These are phyloP conservation scores for Chironomus tepperi DNA, from an alignment of 1,140 invertebrate species.

Conservation along the genomic window DNA sequence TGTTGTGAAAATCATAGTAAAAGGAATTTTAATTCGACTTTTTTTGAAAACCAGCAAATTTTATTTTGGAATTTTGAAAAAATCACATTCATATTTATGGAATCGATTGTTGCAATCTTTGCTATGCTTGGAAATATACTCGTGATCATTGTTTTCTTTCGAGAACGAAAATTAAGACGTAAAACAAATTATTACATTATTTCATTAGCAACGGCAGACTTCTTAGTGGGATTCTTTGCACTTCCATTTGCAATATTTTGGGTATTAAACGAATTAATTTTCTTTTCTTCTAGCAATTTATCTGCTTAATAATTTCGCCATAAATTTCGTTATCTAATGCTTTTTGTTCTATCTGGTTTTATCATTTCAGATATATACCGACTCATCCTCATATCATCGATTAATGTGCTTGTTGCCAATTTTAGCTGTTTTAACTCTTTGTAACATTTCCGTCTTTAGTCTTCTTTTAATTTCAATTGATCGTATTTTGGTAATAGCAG, in stretches of 20 bases:
- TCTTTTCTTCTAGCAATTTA: too few relatives aligned
- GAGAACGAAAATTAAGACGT: slow-evolving; percentile 63
- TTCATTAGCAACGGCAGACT: slow-evolving; percentile 75
- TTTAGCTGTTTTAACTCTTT: background rate
- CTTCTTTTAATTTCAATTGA: slow-evolving; percentile 6
- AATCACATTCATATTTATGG: slow-evolving; percentile 40
- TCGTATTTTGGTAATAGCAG: background rate
- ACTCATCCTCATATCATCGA: background rate
- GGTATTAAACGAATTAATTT: slow-evolving; percentile 48
- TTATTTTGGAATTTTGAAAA: too few relatives aligned
- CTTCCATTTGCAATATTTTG: slow-evolving; percentile 78
- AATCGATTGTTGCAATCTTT: slow-evolving; percentile 68
- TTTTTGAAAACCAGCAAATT: too few relatives aligned
- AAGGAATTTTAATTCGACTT: too few relatives aligned
- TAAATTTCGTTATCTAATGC: background rate
- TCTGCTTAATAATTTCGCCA: too few relatives aligned
- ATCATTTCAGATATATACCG: background rate
- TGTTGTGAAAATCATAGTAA: too few relatives aligned
- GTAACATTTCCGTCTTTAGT: background rate
- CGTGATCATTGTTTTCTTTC: slow-evolving; percentile 73
- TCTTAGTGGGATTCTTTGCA: slow-evolving; percentile 66
- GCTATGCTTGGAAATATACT: slow-evolving; percentile 76
- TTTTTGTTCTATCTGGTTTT: slow-evolving; percentile 6
- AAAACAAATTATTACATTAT: slow-evolving; percentile 88
- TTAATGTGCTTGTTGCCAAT: background rate